Evolutionary conservation across 2,888 invertebrate genomes (phyloP).

Genomic region (Tinea trinotella): DNA sequence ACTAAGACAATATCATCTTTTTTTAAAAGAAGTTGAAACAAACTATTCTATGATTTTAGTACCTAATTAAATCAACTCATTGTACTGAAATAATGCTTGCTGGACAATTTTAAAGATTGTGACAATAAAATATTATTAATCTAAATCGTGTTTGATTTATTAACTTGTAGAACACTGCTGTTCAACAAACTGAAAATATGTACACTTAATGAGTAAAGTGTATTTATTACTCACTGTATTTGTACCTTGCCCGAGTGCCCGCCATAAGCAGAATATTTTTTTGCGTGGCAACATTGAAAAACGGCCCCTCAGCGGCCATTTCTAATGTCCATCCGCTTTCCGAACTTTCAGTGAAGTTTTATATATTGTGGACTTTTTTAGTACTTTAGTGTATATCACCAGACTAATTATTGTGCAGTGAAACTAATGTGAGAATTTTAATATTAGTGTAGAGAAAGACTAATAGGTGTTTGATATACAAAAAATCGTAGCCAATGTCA

Average conservation of each 20-base stretch:
- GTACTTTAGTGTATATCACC: constrained; percentile 49
- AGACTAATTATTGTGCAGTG: constrained; percentile 60
- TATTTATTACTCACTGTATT: no score
- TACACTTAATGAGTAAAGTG: no score
- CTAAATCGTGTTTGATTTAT: no score
- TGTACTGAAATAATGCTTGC: no score
- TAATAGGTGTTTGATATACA: constrained; percentile 63
- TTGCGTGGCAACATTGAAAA: constrained; percentile 3
- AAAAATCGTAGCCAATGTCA: constrained; percentile 86
- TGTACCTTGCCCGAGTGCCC: no score
- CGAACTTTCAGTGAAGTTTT: constrained; percentile 46
- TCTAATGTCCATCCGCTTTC: constrained; percentile 47
- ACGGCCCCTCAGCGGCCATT: constrained; percentile 44
- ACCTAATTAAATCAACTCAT: no score
- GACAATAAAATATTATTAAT: no score
- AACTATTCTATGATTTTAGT: no score
- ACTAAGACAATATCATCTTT: constrained; percentile 86
- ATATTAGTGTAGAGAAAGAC: constrained; percentile 57
- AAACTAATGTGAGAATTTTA: constrained; percentile 64
- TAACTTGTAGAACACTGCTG: no score
- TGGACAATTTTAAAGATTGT: no score
- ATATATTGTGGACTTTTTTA: constrained; percentile 50
- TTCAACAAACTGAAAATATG: no score
- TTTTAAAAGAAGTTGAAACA: constrained; percentile 77
- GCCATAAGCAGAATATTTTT: no score